Conservation (phyloP, 2,888 invertebrate species). For the Polydrusus tereticollis region DNA sequence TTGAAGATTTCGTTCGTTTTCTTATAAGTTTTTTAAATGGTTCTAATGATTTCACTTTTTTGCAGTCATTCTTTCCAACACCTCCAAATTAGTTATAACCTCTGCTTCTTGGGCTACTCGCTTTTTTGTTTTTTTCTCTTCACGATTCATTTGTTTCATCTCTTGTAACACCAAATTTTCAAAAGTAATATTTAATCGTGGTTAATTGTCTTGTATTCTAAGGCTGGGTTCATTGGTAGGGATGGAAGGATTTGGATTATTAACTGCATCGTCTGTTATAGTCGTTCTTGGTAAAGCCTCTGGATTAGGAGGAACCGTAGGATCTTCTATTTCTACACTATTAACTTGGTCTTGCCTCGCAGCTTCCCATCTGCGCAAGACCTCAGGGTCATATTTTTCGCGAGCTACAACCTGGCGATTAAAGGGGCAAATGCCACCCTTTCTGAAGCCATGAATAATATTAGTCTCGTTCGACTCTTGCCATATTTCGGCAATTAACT, state of each 20-base stretch:
- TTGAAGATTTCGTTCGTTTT: neutral
- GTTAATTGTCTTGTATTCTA: too few relatives aligned
- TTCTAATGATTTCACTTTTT: neutral
- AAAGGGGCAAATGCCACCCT: neutral
- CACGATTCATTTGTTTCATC: neutral
- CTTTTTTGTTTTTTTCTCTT: neutral
- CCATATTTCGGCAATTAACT: conserved; percentile 8
- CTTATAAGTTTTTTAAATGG: neutral
- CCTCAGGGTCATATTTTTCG: conserved; percentile 10
- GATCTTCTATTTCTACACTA: neutral
- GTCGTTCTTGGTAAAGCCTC: neutral
- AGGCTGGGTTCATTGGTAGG: neutral
- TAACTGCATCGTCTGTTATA: neutral
- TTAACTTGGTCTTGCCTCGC: neutral
- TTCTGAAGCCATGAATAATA: neutral
- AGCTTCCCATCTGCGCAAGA: neutral
- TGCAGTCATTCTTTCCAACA: neutral
- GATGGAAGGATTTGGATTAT: neutral
- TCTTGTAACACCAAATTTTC: neutral
- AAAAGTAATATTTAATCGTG: neutral
- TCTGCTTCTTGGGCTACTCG: neutral
- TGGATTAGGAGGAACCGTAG: neutral
- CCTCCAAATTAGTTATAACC: neutral
- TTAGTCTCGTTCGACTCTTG: neutral
- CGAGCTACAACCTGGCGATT: neutral